Conservation (phyloP, 2,888 invertebrate species). For the Noctuana brunneofusca region DNA sequence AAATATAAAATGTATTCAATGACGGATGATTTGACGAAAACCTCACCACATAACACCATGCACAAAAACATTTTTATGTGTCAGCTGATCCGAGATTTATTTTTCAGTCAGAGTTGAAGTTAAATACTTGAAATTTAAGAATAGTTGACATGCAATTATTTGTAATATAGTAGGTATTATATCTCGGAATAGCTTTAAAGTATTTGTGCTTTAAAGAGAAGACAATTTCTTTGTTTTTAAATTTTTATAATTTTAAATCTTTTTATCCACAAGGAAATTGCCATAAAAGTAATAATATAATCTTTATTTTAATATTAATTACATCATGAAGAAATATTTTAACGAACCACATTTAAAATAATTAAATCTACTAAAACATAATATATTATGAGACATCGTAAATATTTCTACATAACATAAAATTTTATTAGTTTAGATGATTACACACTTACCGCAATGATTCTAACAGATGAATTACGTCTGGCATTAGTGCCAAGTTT, state of each 20-base stretch:
- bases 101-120: constrained; percentile 4
- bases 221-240: constrained; percentile 32
- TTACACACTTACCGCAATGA: constrained; percentile 82
- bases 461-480: constrained; percentile 86
- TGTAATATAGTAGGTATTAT: background rate
- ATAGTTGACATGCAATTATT: constrained; percentile 2
- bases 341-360: constrained; percentile 15
- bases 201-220: constrained; percentile 1
- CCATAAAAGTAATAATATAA: constrained; percentile 31
- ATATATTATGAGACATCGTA: constrained; percentile 33
- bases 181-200: constrained; percentile 34
- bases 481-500: constrained; percentile 86
- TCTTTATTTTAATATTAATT: constrained; percentile 37
- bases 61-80: constrained; percentile 47
- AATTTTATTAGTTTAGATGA: constrained; percentile 42
- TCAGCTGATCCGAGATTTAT: constrained; percentile 48
- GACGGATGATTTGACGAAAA: constrained; percentile 30
- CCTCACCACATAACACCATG: constrained; percentile 81
- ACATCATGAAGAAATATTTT: constrained; percentile 77
- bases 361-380: background rate
- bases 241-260: background rate
- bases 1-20: constrained; percentile 5
- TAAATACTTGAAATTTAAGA: background rate
- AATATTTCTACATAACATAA: constrained; percentile 79
- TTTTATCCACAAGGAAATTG: constrained; percentile 48